Conservation (phyloP, 1,140 invertebrate genomes). For the Zaprionus capensis region DNA sequence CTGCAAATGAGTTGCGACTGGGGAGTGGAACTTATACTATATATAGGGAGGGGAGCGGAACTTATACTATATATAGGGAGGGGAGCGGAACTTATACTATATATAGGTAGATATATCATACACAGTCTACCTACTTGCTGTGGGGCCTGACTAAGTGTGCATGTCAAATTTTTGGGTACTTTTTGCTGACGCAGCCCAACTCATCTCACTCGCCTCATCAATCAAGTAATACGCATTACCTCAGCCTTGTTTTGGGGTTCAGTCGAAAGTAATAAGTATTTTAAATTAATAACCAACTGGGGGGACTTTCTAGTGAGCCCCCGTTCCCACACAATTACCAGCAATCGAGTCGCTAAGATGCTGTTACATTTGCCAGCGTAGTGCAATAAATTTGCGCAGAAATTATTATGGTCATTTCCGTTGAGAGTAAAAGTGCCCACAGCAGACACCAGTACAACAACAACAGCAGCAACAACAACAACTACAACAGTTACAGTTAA, state of each 20-base stretch:
- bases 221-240: background rate
- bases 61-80: background rate
- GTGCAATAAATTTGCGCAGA: slow-evolving; percentile 70
- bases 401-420: slow-evolving; percentile 75
- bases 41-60: background rate
- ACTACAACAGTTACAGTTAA: slow-evolving; percentile 30
- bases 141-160: background rate
- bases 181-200: background rate
- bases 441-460: slow-evolving; percentile 12
- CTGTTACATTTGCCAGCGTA: slow-evolving; percentile 70
- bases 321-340: slow-evolving; percentile 24
- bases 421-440: slow-evolving; percentile 66
- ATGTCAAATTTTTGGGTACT: background rate
- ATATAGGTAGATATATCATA: background rate
- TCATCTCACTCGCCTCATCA: background rate
- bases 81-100: background rate
- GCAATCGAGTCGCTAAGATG: slow-evolving; percentile 50
- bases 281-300: background rate
- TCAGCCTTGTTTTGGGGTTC: background rate
- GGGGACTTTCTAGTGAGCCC: slow-evolving; percentile 28
- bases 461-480: slow-evolving; percentile 16
- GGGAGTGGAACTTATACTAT: background rate
- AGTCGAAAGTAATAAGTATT: background rate
- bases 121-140: background rate
- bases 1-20: slow-evolving; percentile 25